A percentile compares a stretch with the other conserved stretches of the same genome.
Evolutionary conservation across 1,140 invertebrate genomes (phyloP).

Genomic region (Drosophila burlai): DNA sequence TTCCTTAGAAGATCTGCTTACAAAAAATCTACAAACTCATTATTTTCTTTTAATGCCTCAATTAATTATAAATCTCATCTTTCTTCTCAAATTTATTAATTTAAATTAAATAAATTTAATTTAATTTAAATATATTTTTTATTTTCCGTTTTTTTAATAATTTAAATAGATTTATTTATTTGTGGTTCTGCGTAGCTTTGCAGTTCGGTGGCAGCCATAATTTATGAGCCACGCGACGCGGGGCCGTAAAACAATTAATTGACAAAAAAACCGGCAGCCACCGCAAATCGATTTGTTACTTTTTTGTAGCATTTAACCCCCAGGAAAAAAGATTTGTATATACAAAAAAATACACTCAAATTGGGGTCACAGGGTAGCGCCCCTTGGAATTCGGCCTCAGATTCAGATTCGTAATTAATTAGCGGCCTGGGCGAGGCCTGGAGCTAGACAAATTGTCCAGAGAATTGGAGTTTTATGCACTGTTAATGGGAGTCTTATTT

Average conservation of each 20-base stretch:
- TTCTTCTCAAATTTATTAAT: background rate
- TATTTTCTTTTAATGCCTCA: too few species aligned
- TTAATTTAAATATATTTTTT: too few species aligned
- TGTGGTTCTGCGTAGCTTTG: background rate
- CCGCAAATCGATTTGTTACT: conserved; percentile 42
- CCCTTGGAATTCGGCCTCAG: conserved; percentile 19
- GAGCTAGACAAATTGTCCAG: conserved; percentile 37
- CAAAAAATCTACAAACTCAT: too few species aligned
- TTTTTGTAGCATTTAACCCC: conserved; percentile 22
- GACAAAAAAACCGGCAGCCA: conserved; percentile 26
- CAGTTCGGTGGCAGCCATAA: background rate
- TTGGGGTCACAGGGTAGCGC: conserved; percentile 48
- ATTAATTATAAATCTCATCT: background rate
- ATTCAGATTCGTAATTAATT: conserved; percentile 38
- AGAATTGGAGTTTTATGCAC: conserved; percentile 1
- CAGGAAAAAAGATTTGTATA: conserved; percentile 7
- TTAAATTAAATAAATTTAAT: too few species aligned
- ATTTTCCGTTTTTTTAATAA: too few species aligned
- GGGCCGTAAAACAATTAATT: conserved; percentile 32
- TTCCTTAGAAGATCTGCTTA: too few species aligned
- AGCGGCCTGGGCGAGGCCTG: conserved; percentile 34
- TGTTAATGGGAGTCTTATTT: background rate
- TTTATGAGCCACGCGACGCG: conserved; percentile 14
- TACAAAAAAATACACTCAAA: conserved; percentile 2
- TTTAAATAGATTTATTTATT: background rate